phyloP scores from a whole-genome alignment of 1,140 invertebrate genomes.

The Samia ricini region DNA sequence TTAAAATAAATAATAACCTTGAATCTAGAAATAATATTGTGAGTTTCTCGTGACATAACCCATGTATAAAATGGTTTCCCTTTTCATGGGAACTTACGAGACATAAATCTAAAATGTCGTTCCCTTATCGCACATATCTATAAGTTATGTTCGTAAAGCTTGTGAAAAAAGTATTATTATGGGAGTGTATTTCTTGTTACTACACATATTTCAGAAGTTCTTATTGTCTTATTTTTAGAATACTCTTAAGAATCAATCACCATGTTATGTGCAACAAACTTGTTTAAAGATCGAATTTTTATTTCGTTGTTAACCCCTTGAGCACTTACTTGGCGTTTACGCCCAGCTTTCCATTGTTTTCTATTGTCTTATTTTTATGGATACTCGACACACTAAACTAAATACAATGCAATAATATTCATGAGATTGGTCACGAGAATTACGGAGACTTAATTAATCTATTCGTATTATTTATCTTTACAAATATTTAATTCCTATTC shows the following conservation, averaged over 20 bases:
- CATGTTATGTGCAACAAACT: too few species aligned
- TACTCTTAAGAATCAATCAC: not conserved
- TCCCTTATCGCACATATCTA: conserved; percentile 34
- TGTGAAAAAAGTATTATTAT: conserved; percentile 21
- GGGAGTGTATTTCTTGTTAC: not conserved
- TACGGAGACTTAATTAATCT: too few species aligned
- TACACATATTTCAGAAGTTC: not conserved
- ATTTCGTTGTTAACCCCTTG: too few species aligned
- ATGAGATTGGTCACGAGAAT: too few species aligned
- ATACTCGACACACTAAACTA: too few species aligned
- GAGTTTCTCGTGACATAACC: conserved; percentile 24
- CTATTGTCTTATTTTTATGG: too few species aligned
- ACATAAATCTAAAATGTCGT: conserved; percentile 31
- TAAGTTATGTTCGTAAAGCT: conserved; percentile 27
- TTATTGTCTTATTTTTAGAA: not conserved
- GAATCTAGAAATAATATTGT: conserved; percentile 10
- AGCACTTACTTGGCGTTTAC: too few species aligned
- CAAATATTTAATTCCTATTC: too few species aligned
- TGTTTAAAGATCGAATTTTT: too few species aligned
- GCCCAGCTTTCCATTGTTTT: too few species aligned
- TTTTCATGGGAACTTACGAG: conserved; percentile 26
- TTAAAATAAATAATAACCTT: not conserved
- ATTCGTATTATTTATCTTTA: too few species aligned
- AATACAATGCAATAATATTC: too few species aligned
- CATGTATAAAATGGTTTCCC: conserved; percentile 30